These are phyloP conservation scores for Theocolax elegans DNA, from an alignment of 1,140 invertebrate genomes.

Conservation along the genomic window DNA sequence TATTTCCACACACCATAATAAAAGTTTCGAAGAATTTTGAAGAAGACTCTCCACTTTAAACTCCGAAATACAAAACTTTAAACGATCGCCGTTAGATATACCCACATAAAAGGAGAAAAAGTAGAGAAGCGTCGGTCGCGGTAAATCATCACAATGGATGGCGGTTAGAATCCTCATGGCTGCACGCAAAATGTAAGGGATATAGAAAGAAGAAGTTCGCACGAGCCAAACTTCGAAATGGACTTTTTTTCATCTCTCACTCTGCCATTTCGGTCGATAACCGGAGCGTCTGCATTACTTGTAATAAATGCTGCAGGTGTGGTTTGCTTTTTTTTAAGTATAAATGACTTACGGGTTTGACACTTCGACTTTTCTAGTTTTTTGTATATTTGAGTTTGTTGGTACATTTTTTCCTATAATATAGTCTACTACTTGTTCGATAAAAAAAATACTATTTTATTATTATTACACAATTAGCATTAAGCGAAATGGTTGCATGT, in stretches of 20 bases:
- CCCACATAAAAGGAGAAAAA: conserved; percentile 11
- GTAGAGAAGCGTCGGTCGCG: background rate
- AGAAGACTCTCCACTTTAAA: no score
- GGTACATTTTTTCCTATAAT: no score
- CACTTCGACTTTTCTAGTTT: no score
- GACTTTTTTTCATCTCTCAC: background rate
- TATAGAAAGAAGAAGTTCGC: background rate
- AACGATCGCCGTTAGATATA: background rate
- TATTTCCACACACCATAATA: no score
- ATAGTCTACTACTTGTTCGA: no score
- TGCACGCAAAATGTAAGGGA: background rate
- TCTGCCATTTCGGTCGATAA: background rate
- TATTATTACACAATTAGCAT: no score
- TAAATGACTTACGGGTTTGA: no score
- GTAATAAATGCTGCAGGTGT: conserved; percentile 29
- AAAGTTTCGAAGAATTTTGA: no score
- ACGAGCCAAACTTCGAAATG: conserved; percentile 13
- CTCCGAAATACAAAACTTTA: background rate
- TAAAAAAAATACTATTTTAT: no score
- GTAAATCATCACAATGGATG: conserved; percentile 32
- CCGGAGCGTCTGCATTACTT: background rate
- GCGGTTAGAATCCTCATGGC: background rate
- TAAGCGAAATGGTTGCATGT: no score
- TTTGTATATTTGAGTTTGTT: no score
- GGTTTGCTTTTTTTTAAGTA: no score